A percentile compares a stretch with the other conserved stretches of the same genome.
These are phyloP conservation scores for Nerophis lumbriciformis DNA, from an alignment of 2,113 vertebrate genomes.

Conservation along the genomic window DNA sequence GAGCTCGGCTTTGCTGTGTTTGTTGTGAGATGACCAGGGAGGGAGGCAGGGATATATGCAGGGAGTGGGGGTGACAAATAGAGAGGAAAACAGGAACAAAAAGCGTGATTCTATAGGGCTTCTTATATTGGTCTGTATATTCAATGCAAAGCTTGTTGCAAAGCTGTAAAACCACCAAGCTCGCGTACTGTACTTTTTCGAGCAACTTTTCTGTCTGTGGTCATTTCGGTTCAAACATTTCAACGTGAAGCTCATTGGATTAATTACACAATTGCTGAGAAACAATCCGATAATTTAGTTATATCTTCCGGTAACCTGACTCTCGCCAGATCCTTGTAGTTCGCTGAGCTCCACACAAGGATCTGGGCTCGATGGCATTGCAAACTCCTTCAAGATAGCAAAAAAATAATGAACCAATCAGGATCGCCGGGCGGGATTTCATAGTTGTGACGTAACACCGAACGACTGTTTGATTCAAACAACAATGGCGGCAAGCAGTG, in stretches of 20 bases:
- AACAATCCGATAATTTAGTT: background rate
- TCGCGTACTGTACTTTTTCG: constrained; percentile 7
- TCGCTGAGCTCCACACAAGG: too few relatives aligned
- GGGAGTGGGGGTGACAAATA: constrained; percentile 37
- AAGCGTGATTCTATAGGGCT: constrained; percentile 10
- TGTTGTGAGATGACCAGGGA: constrained; percentile 33
- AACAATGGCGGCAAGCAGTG: too few relatives aligned
- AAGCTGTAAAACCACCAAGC: background rate
- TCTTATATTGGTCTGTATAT: background rate
- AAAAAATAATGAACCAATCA: too few relatives aligned
- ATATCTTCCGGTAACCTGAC: too few relatives aligned
- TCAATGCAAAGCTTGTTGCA: constrained; percentile 3
- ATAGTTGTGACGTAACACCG: too few relatives aligned
- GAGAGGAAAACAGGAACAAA: constrained; percentile 9
- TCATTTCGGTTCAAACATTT: background rate
- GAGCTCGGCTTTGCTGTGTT: constrained; percentile 47
- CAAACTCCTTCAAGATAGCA: too few relatives aligned
- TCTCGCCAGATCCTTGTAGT: too few relatives aligned
- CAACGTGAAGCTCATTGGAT: background rate
- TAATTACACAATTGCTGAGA: background rate
- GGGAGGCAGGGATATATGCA: constrained; percentile 17
- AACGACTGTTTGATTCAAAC: too few relatives aligned
- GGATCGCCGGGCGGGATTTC: too few relatives aligned
- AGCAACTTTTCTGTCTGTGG: background rate
- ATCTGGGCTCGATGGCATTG: too few relatives aligned